Conservation (phyloP, 2,888 invertebrate species). For the Coenonympha arcania region DNA sequence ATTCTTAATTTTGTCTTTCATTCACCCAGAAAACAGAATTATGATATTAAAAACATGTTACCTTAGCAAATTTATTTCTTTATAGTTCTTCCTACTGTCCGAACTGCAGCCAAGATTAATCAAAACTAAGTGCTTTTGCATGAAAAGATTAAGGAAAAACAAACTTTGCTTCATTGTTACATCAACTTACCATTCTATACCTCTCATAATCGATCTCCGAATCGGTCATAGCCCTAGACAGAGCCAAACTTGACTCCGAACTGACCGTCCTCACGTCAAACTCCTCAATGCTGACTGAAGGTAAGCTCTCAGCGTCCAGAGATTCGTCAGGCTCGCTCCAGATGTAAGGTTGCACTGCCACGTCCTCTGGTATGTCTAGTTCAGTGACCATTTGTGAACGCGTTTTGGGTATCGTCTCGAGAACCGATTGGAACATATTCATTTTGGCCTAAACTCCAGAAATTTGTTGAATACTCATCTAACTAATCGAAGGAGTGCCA, state of each 20-base stretch:
- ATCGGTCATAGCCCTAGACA: constrained; percentile 63
- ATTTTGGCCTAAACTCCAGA: constrained; percentile 33
- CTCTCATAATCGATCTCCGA: constrained; percentile 60
- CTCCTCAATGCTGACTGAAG: constrained; percentile 37
- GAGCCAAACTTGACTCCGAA: constrained; percentile 50
- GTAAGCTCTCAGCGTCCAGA: constrained; percentile 39
- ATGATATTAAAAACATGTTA: too few species aligned
- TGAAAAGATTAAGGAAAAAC: too few species aligned
- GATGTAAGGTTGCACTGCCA: constrained; percentile 45
- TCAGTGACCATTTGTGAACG: constrained; percentile 54
- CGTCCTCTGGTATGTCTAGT: constrained; percentile 50
- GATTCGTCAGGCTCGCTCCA: constrained; percentile 45
- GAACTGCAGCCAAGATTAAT: too few species aligned
- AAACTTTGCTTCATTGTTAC: not conserved
- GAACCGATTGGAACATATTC: constrained; percentile 51
- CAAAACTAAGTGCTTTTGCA: too few species aligned
- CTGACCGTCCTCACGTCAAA: constrained; percentile 37
- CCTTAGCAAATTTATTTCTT: too few species aligned
- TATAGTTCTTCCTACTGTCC: too few species aligned
- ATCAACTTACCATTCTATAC: constrained; percentile 45
- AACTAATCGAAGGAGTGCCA: too few species aligned
- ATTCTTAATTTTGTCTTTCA: too few species aligned
- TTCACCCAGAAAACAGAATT: too few species aligned
- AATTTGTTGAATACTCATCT: too few species aligned
- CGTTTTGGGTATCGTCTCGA: constrained; percentile 51